These are phyloP conservation scores for Rhogogaster chlorosoma DNA, from an alignment of 2,888 invertebrate species.

Conservation along the genomic window DNA sequence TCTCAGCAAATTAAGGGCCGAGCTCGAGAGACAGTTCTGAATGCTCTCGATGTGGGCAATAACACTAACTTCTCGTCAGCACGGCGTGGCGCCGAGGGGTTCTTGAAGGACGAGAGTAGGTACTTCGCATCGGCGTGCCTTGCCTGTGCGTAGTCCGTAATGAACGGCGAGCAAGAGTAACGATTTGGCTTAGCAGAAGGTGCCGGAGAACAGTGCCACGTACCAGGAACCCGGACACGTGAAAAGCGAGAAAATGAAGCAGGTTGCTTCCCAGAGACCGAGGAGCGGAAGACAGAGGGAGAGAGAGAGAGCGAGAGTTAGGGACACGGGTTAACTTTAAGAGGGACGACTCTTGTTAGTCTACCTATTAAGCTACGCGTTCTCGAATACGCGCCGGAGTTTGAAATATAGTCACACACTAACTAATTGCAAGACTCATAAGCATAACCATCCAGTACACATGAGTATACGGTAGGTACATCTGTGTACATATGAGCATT, in stretches of 20 bases:
- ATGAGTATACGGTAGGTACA: not conserved
- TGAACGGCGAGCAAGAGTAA: slow-evolving; percentile 58
- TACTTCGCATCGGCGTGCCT: slow-evolving; percentile 54
- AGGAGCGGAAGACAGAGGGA: slow-evolving; percentile 45
- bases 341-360: slow-evolving; percentile 30
- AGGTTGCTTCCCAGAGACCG: slow-evolving; percentile 46
- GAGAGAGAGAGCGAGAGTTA: slow-evolving; percentile 57
- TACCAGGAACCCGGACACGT: slow-evolving; percentile 37
- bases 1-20: slow-evolving; percentile 66
- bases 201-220: slow-evolving; percentile 45
- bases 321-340: slow-evolving; percentile 49
- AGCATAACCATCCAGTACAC: not conserved
- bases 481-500: not conserved
- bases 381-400: slow-evolving; percentile 46
- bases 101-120: slow-evolving; percentile 49
- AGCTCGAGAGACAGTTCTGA: slow-evolving; percentile 63
- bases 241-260: slow-evolving; percentile 33
- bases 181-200: slow-evolving; percentile 49
- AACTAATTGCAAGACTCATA: slow-evolving; percentile 24
- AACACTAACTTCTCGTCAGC: slow-evolving; percentile 72
- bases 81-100: slow-evolving; percentile 45
- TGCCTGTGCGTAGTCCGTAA: slow-evolving; percentile 52
- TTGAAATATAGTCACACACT: slow-evolving; percentile 11
- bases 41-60: slow-evolving; percentile 68
- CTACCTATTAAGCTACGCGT: slow-evolving; percentile 44